Conservation (phyloP, 2,113 vertebrate species). For the Phylloscopus trochilus region DNA sequence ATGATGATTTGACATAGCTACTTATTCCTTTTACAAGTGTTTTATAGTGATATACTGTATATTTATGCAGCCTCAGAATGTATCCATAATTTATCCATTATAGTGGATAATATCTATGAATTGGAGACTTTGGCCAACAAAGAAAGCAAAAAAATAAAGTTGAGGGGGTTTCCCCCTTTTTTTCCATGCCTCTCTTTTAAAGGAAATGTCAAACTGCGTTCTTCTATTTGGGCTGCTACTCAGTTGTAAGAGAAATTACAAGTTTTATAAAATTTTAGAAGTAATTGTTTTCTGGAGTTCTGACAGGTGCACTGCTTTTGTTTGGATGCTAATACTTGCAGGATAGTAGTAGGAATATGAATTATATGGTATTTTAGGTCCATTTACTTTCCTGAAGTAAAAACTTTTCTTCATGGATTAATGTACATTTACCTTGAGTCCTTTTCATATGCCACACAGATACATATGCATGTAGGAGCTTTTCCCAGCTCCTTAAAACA, state of each 20-base stretch:
- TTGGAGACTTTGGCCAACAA: background rate
- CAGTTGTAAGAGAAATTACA: background rate
- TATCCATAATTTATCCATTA: background rate
- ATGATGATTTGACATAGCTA: background rate
- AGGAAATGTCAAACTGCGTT: background rate
- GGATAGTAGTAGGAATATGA: background rate
- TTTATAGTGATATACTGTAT: background rate
- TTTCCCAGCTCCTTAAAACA: background rate
- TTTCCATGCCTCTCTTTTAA: accelerated
- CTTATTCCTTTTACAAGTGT: background rate
- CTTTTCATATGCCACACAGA: background rate
- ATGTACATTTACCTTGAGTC: background rate
- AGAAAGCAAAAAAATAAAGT: background rate
- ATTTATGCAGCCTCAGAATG: background rate
- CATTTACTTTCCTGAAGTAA: background rate
- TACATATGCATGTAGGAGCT: background rate
- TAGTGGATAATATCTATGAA: background rate
- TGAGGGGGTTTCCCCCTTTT: accelerated
- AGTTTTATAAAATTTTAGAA: background rate
- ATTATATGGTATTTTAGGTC: background rate
- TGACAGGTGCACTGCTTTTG: background rate
- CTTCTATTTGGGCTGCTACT: background rate
- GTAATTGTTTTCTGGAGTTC: background rate
- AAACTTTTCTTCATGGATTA: background rate
- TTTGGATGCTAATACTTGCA: background rate